Conservation (phyloP, 2,797 vertebrate species). For the Benthosema pterotum region DNA sequence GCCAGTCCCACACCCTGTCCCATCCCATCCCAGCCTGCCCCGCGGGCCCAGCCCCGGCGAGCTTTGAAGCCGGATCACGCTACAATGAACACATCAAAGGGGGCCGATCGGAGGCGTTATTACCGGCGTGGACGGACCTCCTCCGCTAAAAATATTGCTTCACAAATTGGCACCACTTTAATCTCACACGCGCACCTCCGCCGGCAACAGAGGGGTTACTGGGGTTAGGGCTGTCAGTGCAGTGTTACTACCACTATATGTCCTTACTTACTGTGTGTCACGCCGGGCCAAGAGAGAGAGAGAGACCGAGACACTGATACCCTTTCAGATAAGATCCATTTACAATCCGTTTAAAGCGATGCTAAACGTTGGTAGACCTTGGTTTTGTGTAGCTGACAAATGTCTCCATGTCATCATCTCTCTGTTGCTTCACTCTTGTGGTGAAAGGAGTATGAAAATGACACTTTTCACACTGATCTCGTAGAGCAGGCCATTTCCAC, state of each 20-base stretch:
- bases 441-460: too few relatives aligned
- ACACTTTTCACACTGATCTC: too few relatives aligned
- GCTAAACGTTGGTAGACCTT: too few relatives aligned
- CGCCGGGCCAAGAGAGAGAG: too few relatives aligned
- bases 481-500: too few relatives aligned
- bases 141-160: slow-evolving; percentile 71
- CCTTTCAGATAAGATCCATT: too few relatives aligned
- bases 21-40: slow-evolving; percentile 5
- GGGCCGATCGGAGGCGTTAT: slow-evolving; percentile 70
- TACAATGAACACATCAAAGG: slow-evolving; percentile 77
- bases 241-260: background rate
- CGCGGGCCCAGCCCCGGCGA: slow-evolving; percentile 12
- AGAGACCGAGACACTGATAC: too few relatives aligned
- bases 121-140: slow-evolving; percentile 51
- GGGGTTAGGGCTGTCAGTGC: slow-evolving; percentile 1
- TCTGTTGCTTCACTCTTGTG: too few relatives aligned
- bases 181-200: slow-evolving; percentile 51
- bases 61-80: slow-evolving; percentile 79
- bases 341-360: too few relatives aligned
- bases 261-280: background rate
- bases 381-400: too few relatives aligned
- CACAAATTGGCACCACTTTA: slow-evolving; percentile 73
- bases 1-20: slow-evolving; percentile 5
- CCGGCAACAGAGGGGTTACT: slow-evolving; percentile 9
- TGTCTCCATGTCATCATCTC: too few relatives aligned